phyloP scores from a whole-genome alignment of 1,140 invertebrate genomes.

The Drosophila ohnishii region DNA sequence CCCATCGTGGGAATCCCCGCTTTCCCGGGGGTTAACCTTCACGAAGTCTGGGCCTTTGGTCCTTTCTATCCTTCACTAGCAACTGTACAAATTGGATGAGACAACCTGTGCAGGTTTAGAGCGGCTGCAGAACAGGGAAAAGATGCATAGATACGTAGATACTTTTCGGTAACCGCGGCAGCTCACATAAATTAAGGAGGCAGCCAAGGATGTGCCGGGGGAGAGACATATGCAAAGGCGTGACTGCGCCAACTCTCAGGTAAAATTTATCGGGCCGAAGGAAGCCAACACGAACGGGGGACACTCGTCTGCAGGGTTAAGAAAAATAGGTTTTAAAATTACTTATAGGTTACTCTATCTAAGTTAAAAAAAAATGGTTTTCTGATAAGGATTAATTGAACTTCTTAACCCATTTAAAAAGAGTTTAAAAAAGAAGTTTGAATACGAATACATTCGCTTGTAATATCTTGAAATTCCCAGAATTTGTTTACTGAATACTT shows the following conservation, averaged over 20 bases:
- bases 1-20: conserved; percentile 52
- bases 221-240: conserved; percentile 74
- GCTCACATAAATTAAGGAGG: conserved; percentile 59
- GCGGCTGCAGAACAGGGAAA: background rate
- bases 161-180: conserved; percentile 20
- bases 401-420: background rate
- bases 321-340: too few species aligned
- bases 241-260: conserved; percentile 65
- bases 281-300: conserved; percentile 31
- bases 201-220: conserved; percentile 13
- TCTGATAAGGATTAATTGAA: background rate
- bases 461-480: too few species aligned
- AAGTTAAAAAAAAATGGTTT: background rate
- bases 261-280: conserved; percentile 63
- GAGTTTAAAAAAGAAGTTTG: too few species aligned
- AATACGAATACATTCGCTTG: too few species aligned
- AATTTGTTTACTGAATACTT: background rate
- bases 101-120: conserved; percentile 37
- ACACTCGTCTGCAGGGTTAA: conserved; percentile 35
- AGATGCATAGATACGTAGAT: conserved; percentile 44
- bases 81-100: conserved; percentile 55
- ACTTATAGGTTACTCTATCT: background rate
- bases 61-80: conserved; percentile 13
- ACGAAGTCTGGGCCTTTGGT: conserved; percentile 37
- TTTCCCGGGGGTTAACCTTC: conserved; percentile 11